Evolutionary conservation across 2,888 invertebrate species (phyloP).

Genomic region (Cryptus viduatorius): DNA sequence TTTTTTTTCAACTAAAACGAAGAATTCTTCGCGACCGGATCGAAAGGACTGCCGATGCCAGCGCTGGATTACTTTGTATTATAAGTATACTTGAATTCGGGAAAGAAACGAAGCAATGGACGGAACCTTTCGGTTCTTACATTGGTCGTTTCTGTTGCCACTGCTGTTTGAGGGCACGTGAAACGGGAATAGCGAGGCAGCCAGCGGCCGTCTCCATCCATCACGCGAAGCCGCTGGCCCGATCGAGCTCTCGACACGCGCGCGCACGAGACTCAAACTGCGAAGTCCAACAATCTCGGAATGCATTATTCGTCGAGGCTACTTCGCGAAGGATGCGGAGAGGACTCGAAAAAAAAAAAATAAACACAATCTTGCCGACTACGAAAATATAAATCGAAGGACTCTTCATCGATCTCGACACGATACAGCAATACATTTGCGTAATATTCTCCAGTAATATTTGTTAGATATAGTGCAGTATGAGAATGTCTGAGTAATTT

Average conservation of each 20-base stretch:
- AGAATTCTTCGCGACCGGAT: background rate
- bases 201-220: conserved; percentile 83
- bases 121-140: conserved; percentile 4
- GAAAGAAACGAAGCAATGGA: conserved; percentile 11
- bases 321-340: conserved; percentile 69
- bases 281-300: conserved; percentile 76
- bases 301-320: conserved; percentile 80
- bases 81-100: background rate
- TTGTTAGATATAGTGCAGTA: background rate
- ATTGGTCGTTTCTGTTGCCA: conserved; percentile 12
- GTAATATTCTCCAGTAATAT: background rate
- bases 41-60: background rate
- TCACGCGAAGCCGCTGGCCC: conserved; percentile 74
- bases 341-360: background rate
- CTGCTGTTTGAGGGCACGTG: conserved; percentile 67
- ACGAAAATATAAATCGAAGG: background rate
- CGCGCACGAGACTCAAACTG: conserved; percentile 76
- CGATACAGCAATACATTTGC: background rate
- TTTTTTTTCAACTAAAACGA: background rate
- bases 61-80: background rate
- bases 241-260: conserved; percentile 79
- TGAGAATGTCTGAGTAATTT: background rate
- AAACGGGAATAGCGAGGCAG: conserved; percentile 76
- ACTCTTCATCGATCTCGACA: conserved; percentile 7
- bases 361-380: background rate